Conservation (phyloP, 2,113 vertebrate genomes). For the Poeciliopsis occidentalis region DNA sequence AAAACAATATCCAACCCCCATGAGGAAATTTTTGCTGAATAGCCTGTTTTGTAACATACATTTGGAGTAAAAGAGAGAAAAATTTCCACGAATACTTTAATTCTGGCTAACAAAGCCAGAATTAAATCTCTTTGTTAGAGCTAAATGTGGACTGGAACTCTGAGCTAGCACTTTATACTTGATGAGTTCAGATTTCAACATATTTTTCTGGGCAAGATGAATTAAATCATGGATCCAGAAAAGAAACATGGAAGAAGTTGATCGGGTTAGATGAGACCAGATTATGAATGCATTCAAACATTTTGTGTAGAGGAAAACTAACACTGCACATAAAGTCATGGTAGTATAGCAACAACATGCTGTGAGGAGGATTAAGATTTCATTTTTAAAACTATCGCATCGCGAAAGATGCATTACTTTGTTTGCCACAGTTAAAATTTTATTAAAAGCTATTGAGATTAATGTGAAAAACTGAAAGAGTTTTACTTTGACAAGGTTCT, state of each 20-base stretch:
- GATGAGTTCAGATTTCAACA: background rate
- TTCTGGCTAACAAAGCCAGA: background rate
- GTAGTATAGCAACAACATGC: background rate
- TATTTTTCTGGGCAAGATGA: background rate
- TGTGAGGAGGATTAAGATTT: background rate
- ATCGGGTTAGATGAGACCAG: background rate
- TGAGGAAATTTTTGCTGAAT: too few species aligned
- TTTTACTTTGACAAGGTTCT: background rate
- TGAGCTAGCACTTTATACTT: too few species aligned
- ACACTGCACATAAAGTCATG: background rate
- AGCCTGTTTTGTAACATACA: too few species aligned
- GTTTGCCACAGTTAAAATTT: background rate
- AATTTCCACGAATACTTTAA: background rate
- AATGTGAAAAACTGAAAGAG: too few species aligned
- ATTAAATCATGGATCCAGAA: background rate
- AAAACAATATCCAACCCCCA: too few species aligned
- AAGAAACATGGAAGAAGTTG: background rate
- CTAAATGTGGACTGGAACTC: background rate
- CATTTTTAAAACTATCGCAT: background rate
- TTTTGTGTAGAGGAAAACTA: background rate
- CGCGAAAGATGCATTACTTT: background rate
- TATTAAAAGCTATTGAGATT: too few species aligned
- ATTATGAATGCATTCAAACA: background rate
- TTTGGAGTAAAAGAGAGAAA: background rate
- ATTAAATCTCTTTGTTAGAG: background rate